Percentiles rank a stretch among this genome's conserved stretches.
These are phyloP conservation scores for Pharmacophagus antenor DNA, from an alignment of 2,888 invertebrate genomes.

Conservation along the genomic window DNA sequence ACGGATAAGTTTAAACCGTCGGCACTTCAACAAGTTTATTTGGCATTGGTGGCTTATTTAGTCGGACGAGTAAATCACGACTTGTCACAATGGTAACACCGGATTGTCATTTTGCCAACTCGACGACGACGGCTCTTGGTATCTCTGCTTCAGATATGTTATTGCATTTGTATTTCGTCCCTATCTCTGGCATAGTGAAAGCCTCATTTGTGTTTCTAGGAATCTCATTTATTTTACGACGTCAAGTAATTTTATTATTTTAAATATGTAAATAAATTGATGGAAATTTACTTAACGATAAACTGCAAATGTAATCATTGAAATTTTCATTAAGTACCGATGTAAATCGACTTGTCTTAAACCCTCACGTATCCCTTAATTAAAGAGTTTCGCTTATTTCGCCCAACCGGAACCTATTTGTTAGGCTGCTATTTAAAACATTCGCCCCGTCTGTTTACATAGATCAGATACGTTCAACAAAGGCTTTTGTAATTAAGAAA, in stretches of 20 bases:
- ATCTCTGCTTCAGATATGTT: conserved; percentile 28
- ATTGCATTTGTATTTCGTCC: conserved; percentile 29
- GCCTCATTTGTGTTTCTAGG: conserved; percentile 30
- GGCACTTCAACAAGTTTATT: conserved; percentile 29
- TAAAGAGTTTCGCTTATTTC: conserved; percentile 72
- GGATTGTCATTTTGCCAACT: conserved; percentile 31
- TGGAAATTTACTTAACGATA: neutral
- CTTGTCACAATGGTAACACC: conserved; percentile 31
- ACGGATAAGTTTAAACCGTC: conserved; percentile 24
- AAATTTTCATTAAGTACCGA: conserved; percentile 22
- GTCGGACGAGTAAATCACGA: conserved; percentile 23
- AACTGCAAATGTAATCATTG: conserved; percentile 6
- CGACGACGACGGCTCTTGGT: conserved; percentile 24
- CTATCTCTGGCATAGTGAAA: conserved; percentile 27
- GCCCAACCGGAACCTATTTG: conserved; percentile 75
- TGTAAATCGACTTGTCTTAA: conserved; percentile 36
- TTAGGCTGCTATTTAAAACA: conserved; percentile 79
- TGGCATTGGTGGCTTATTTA: conserved; percentile 31
- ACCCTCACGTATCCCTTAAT: conserved; percentile 67
- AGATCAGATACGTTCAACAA: conserved; percentile 81
- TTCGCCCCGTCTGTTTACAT: conserved; percentile 78
- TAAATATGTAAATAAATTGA: neutral
- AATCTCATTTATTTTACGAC: conserved; percentile 16
- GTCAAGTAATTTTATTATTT: neutral
- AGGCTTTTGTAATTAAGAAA: conserved; percentile 81